Evolutionary conservation across 1,140 invertebrate genomes (phyloP).

Genomic region (Halotydeus destructor): DNA sequence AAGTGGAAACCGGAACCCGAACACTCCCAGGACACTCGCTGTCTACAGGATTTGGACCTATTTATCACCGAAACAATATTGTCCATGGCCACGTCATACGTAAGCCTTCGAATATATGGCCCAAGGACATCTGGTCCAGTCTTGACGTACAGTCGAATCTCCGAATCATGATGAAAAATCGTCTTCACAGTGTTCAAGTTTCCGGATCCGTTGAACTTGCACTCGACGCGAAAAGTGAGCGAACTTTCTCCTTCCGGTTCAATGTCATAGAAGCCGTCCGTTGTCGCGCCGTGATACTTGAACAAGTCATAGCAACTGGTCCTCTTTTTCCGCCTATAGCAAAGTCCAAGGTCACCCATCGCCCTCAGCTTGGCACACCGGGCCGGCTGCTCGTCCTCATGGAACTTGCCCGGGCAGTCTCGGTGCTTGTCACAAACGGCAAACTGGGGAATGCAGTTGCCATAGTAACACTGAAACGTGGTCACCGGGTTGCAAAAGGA

Average conservation of each 20-base stretch:
- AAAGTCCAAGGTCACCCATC: background rate
- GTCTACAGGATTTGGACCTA: slow-evolving; percentile 15
- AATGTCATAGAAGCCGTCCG: slow-evolving; percentile 16
- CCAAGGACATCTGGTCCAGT: slow-evolving; percentile 13
- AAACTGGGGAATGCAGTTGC: slow-evolving; percentile 20
- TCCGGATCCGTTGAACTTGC: slow-evolving; percentile 5
- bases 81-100: slow-evolving; percentile 15
- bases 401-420: slow-evolving; percentile 21
- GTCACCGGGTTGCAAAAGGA: slow-evolving; percentile 16
- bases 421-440: slow-evolving; percentile 18
- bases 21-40: slow-evolving; percentile 17
- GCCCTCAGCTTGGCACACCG: slow-evolving; percentile 18
- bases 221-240: slow-evolving; percentile 16
- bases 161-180: slow-evolving; percentile 19
- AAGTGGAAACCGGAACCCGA: slow-evolving; percentile 17
- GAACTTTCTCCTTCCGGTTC: slow-evolving; percentile 15
- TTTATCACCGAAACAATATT: slow-evolving; percentile 14
- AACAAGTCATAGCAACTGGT: slow-evolving; percentile 17
- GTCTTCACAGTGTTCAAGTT: slow-evolving; percentile 12
- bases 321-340: slow-evolving; percentile 2
- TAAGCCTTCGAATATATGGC: slow-evolving; percentile 12
- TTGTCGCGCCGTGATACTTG: slow-evolving; percentile 10
- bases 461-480: slow-evolving; percentile 22
- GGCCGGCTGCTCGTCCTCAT: slow-evolving; percentile 20
- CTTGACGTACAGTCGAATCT: slow-evolving; percentile 15